Base-by-base conservation (phyloP, 1,140 invertebrate genomes). In the Drosophila obscura region DNA sequence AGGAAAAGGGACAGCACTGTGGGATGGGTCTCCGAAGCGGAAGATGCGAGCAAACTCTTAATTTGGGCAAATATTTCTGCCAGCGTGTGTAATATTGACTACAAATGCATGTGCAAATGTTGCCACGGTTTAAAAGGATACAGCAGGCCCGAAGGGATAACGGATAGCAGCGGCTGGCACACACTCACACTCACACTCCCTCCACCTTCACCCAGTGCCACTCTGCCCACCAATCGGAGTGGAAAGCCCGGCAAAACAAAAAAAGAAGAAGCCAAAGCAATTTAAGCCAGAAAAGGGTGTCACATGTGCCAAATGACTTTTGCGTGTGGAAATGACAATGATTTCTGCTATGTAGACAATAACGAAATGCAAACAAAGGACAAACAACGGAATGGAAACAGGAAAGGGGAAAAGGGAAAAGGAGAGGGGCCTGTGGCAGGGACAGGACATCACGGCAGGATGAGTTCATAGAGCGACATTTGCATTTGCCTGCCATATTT, bases 41-140 rank as follows among this genome's bases (percentile, higher is more conserved):
- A 67, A 60, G 31, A 28, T 31, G n/a, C 26, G 66, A 55, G 69
- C 19, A 49, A 67, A 63, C 76, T 67, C 82, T 88, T 82, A 79
- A 88, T 88, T 87, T 87, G 75, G 85, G 74, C 75, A 87, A 87
- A 87, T 82, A 87, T 87, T 77, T 85, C 26, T 73, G 80, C 59
- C 61, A 77, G 77, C 69, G 68, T 90, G 35, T 13, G 75, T 84
- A 82, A 90, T 90, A 90, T 90, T 85, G 81, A 90, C 81, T 90
- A 90, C 79, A 83, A 90, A 90, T 77, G 81, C 87, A 87, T 80
- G 87, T 90, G 87, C 87, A 90, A 90, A 90, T 90, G 87, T 90
- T 90, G 87, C 87, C 87, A 90, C 87, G 87, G 78, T 73, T 82
- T 82, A 79, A 80, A 74, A 66, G 79, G 78, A 85, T 74, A 72